Evolutionary conservation across 2,888 invertebrate genomes (phyloP).

Genomic region (Rhogogaster chlorosoma): DNA sequence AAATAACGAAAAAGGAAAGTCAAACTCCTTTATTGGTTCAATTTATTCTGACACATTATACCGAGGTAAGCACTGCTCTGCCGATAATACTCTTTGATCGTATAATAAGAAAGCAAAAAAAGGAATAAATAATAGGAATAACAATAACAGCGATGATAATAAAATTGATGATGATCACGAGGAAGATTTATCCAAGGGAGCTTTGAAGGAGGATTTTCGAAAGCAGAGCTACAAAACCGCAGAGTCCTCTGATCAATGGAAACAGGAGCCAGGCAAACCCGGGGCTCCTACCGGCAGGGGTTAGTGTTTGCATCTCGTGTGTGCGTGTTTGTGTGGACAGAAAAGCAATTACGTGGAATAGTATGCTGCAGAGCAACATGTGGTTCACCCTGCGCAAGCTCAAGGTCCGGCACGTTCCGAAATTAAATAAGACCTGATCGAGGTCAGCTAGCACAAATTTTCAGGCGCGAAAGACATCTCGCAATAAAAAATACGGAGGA

Average conservation of each 20-base stretch:
- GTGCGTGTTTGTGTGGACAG: constrained; percentile 36
- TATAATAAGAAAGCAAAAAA: neutral
- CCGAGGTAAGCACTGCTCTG: neutral
- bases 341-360: constrained; percentile 47
- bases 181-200: neutral
- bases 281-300: constrained; percentile 1
- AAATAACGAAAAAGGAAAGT: neutral
- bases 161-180: neutral
- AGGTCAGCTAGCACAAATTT: neutral
- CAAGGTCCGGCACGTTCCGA: constrained; percentile 14
- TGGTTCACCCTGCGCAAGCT: constrained; percentile 46
- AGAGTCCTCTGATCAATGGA: constrained; percentile 31
- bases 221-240: neutral
- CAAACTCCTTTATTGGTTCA: neutral
- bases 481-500: neutral
- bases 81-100: neutral
- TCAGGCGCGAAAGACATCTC: neutral
- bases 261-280: constrained; percentile 28
- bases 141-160: neutral
- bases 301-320: constrained; percentile 34
- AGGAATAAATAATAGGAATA: neutral
- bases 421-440: constrained; percentile 25
- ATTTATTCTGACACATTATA: neutral
- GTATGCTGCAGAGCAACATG: constrained; percentile 45
- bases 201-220: neutral